These are phyloP conservation scores for Leptopilina syphax DNA, from an alignment of 2,888 invertebrate genomes.

Conservation along the genomic window DNA sequence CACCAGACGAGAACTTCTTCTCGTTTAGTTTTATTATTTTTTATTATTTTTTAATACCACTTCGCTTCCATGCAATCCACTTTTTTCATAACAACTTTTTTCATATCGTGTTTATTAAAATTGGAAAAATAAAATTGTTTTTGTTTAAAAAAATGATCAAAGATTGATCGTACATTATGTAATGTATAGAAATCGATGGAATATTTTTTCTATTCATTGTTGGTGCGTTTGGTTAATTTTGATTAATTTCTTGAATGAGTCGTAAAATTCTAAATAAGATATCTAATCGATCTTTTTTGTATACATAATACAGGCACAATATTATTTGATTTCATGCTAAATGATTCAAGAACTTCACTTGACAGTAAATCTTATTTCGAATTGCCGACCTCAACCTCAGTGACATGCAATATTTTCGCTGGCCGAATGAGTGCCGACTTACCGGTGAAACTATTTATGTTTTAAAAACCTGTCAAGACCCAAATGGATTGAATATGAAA, in stretches of 20 bases:
- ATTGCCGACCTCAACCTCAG: conserved; percentile 34
- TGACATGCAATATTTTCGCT: conserved; percentile 29
- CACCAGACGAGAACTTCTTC: conserved; percentile 18
- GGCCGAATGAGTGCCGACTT: conserved; percentile 15
- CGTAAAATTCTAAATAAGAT: conserved; percentile 3
- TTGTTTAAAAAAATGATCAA: too few species aligned
- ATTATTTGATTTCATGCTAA: conserved; percentile 19
- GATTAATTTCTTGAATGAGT: conserved; percentile 15
- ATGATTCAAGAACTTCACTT: conserved; percentile 29
- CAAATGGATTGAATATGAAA: conserved; percentile 9
- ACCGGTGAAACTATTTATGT: conserved; percentile 34
- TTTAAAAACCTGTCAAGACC: conserved; percentile 26
- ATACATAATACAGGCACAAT: conserved; percentile 1
- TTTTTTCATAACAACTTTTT: neutral
- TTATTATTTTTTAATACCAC: conserved; percentile 8
- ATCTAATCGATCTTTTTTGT: conserved; percentile 22
- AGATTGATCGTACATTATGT: too few species aligned
- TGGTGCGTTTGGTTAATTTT: neutral
- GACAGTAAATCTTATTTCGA: conserved; percentile 32
- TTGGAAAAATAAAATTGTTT: too few species aligned
- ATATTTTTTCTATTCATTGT: neutral
- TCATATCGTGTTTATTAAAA: too few species aligned
- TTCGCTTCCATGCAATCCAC: neutral
- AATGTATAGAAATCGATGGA: too few species aligned
- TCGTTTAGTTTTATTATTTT: conserved; percentile 9